Evolutionary conservation across 2,888 invertebrate species (phyloP), one percentile per base, ranked within the genome.

Genomic region (Neoitamus cyanurus): DNA sequence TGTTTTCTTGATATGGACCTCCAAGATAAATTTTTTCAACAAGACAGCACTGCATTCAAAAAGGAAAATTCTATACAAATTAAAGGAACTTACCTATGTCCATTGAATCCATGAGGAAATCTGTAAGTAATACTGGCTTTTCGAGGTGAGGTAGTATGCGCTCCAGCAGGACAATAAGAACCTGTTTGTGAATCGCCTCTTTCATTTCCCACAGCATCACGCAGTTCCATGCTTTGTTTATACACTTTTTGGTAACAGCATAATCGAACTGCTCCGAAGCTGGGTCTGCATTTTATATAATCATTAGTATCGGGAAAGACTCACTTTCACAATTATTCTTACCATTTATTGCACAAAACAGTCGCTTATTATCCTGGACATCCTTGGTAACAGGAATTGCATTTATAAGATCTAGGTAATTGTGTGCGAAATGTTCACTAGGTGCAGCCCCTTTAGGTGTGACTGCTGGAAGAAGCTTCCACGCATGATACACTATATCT

Each of bases 81-180:
- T n/a, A 31, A 78, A 6, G 70, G 7, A 85, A 89, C 88, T 89
- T 89, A 94, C 96, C 96, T 73, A 95, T 93, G 89, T 97, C 96
- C 87, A 98, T 94, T 0, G 97, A 97, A 88, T 97, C 95, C 93
- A 97, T 96, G 28, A 99, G 93, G 92, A 98, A 98, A 90, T 98
- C 98, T 1, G 97, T 97, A 87, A 98, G 93, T 86, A 96, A 92
- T 83, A 97, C 92, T 9, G 98, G 98, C 88, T 95, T 95, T 48
- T 94, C 93, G 87, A 98, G 93, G 90, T 96, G 94, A 20, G 95
- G 94, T 92, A 98, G 93, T 31, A 98, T 94, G 83, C 95, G 93
- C 90, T 98, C 97, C 80, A 98, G 93, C 11, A 99, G 92, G 83
- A 96, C 93, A 86, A 97, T 92, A 68, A 98, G 92, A 83, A 97